Evolutionary conservation across 2,113 vertebrate species (phyloP).

Genomic region (Actenoides hombroni): DNA sequence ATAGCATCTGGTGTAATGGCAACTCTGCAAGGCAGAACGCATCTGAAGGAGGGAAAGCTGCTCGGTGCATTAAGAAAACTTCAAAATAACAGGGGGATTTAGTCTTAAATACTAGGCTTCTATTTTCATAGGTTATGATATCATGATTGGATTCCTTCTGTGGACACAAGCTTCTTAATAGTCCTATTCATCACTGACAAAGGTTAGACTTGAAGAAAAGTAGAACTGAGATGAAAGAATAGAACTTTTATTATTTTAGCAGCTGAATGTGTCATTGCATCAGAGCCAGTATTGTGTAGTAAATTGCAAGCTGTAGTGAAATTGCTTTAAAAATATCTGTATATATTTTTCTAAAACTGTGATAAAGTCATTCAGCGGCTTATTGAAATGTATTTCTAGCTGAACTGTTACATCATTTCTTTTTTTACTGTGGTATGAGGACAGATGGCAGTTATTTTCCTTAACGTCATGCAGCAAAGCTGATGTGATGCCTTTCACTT

Average conservation of each 20-base stretch:
- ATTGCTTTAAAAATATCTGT: conserved; percentile 58
- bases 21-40: neutral
- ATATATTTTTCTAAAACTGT: conserved; percentile 49
- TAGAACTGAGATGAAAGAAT: conserved; percentile 25
- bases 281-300: conserved; percentile 37
- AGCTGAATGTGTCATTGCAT: conserved; percentile 63
- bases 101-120: neutral
- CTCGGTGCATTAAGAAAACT: neutral
- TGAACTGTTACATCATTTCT: neutral
- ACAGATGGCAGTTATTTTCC: conserved; percentile 9
- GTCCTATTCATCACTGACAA: conserved; percentile 43
- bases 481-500: neutral
- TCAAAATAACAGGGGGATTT: neutral
- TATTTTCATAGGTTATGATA: conserved; percentile 34
- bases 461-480: neutral
- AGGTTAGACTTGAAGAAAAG: conserved; percentile 42
- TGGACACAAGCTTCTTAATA: conserved; percentile 41
- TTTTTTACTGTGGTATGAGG: neutral
- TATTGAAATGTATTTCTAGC: conserved; percentile 42
- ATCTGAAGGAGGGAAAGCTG: neutral
- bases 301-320: conserved; percentile 55
- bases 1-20: neutral
- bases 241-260: conserved; percentile 64
- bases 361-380: conserved; percentile 40
- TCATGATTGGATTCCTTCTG: conserved; percentile 32